These are phyloP conservation scores for Thereva nobilitata DNA, from an alignment of 2,888 invertebrate genomes.

Conservation along the genomic window DNA sequence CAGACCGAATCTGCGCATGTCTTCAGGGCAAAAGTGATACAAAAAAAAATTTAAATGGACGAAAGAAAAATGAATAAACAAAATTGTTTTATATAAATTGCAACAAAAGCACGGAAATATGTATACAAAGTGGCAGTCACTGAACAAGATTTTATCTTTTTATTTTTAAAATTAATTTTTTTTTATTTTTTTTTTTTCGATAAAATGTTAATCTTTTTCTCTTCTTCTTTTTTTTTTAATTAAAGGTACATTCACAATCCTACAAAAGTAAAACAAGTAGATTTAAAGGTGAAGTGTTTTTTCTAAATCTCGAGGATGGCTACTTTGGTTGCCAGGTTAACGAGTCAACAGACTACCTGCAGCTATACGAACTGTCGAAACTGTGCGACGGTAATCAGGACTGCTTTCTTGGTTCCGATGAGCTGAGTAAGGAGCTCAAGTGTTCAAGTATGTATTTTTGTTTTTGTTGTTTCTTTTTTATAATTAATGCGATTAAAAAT, in stretches of 20 bases:
- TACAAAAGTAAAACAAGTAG: conserved; percentile 68
- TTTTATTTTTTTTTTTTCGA: no score
- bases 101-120: no score
- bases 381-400: conserved; percentile 89
- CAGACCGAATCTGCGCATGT: no score
- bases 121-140: no score
- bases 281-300: conserved; percentile 91
- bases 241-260: conserved; percentile 67
- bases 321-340: conserved; percentile 98
- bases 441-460: conserved; percentile 80
- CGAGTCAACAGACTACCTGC: conserved; percentile 92
- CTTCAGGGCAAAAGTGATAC: no score
- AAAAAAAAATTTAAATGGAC: no score
- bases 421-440: conserved; percentile 85
- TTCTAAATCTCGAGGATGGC: conserved; percentile 95
- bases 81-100: no score
- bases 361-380: conserved; percentile 92
- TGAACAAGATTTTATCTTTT: no score
- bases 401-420: conserved; percentile 91
- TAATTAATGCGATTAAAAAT: conserved; percentile 16
- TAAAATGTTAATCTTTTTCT: conserved; percentile 17
- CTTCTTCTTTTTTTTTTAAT: conserved; percentile 28
- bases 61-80: no score
- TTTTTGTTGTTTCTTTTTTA: conserved; percentile 21
- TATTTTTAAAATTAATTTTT: no score